Evolutionary conservation across 2,113 vertebrate genomes (phyloP).

Genomic region (Erpornis zantholeuca): DNA sequence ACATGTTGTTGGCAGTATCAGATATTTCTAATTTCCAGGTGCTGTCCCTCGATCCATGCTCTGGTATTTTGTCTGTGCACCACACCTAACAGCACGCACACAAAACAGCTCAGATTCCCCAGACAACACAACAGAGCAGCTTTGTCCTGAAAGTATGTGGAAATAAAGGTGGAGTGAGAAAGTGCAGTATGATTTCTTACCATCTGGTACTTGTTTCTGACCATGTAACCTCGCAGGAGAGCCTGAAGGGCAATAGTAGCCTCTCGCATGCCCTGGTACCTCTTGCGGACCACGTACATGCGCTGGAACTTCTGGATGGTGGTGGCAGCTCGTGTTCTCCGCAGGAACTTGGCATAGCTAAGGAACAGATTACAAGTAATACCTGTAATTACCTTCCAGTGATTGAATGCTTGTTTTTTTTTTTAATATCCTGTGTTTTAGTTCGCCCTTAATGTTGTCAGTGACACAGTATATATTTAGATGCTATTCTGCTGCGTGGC

Average conservation of each 20-base stretch:
- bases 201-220: constrained; percentile 85
- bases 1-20: neutral
- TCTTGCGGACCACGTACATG: constrained; percentile 82
- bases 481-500: neutral
- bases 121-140: neutral
- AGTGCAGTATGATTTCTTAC: constrained; percentile 60
- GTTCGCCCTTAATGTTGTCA: neutral
- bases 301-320: constrained; percentile 92
- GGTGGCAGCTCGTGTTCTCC: constrained; percentile 86
- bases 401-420: neutral
- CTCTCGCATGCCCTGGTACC: constrained; percentile 79
- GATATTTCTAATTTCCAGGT: neutral
- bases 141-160: neutral
- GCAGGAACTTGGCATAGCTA: constrained; percentile 89
- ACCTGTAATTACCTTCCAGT: neutral
- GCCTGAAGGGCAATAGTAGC: constrained; percentile 88
- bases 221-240: constrained; percentile 87
- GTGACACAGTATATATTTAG: neutral
- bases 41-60: neutral
- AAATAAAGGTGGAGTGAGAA: neutral
- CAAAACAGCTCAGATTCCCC: neutral
- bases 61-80: neutral
- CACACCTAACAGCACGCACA: accelerated
- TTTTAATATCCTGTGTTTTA: neutral
- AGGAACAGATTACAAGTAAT: neutral